Conservation (phyloP, 2,113 vertebrate genomes). For the Vanacampus margaritifer region DNA sequence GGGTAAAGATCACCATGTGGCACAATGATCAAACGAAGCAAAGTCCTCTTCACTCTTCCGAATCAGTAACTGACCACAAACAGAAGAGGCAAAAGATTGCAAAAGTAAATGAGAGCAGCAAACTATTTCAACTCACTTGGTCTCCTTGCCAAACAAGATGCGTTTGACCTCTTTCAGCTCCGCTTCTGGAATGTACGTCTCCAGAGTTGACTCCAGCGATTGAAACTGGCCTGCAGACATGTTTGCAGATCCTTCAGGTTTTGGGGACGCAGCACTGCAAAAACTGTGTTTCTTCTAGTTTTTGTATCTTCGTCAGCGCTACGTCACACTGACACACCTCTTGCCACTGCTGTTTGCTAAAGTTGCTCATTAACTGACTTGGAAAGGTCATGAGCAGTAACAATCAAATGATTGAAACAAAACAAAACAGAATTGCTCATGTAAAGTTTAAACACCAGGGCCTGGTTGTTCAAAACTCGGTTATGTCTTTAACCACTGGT, state of each 20-base stretch:
- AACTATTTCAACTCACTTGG: slow-evolving; percentile 68
- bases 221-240: slow-evolving; percentile 73
- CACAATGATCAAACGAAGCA: slow-evolving; percentile 6
- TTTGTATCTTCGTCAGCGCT: not conserved
- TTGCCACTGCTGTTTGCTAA: not conserved
- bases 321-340: not conserved
- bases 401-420: too few species aligned
- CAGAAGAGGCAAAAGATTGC: not conserved
- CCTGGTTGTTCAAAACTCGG: too few species aligned
- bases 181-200: slow-evolving; percentile 71
- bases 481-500: too few species aligned
- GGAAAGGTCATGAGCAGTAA: not conserved
- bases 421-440: too few species aligned
- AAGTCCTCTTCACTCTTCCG: slow-evolving; percentile 39
- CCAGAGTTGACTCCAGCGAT: slow-evolving; percentile 79
- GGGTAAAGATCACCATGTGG: not conserved
- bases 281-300: not conserved
- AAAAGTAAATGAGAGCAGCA: not conserved
- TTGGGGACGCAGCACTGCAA: not conserved
- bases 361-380: not conserved
- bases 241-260: not conserved
- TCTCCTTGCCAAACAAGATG: slow-evolving; percentile 81
- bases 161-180: slow-evolving; percentile 78
- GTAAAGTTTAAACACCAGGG: too few species aligned
- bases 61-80: slow-evolving; percentile 36